Conservation (phyloP, 2,113 vertebrate species). For the Andinoacara biseriatus region DNA sequence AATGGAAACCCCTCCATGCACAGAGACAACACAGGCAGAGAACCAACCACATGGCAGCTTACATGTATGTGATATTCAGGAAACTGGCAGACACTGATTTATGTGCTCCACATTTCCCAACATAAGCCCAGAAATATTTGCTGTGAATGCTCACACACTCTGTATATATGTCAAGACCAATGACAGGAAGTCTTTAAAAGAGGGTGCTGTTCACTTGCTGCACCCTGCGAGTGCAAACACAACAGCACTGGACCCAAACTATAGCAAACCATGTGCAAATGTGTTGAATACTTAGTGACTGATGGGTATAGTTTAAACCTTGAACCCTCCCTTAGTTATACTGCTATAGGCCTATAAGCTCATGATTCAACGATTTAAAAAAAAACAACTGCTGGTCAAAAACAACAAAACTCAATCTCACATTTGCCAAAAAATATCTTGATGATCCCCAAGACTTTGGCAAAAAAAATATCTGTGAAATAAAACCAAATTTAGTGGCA, state of each 20-base stretch:
- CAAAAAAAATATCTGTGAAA: no score
- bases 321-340: no score
- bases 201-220: neutral
- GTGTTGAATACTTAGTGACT: slow-evolving; percentile 39
- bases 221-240: neutral
- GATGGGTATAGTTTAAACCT: no score
- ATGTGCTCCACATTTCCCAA: slow-evolving; percentile 11
- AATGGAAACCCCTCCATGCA: neutral
- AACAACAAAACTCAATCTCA: no score
- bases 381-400: no score
- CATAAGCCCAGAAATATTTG: slow-evolving; percentile 29
- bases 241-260: slow-evolving; percentile 19
- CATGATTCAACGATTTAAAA: no score
- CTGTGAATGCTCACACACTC: neutral
- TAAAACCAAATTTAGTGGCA: no score
- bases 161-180: neutral
- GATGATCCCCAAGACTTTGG: no score
- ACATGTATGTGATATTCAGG: slow-evolving; percentile 28
- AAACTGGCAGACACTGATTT: slow-evolving; percentile 41
- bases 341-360: no score
- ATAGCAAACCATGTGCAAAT: slow-evolving; percentile 30
- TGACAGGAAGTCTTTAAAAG: slow-evolving; percentile 36
- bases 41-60: slow-evolving; percentile 1
- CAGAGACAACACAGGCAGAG: neutral
- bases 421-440: no score